Conservation (phyloP, 2,113 vertebrate genomes). For the Parus major region DNA sequence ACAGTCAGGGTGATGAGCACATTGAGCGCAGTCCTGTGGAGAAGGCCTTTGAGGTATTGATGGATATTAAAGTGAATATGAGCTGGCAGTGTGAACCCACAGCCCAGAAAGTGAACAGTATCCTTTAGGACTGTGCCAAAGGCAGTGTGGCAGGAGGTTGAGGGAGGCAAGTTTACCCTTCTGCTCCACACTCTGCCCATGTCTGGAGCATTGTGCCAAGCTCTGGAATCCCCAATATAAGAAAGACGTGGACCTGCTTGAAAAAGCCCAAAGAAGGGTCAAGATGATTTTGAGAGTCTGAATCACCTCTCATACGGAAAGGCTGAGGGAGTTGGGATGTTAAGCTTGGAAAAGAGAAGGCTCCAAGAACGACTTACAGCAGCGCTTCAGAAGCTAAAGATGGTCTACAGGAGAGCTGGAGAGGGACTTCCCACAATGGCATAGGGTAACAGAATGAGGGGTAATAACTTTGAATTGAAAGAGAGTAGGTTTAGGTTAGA, state of each 20-base stretch:
- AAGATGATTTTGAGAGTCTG: no score
- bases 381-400: no score
- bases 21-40: neutral
- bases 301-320: neutral
- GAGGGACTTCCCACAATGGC: neutral
- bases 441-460: neutral
- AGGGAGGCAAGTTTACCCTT: fast-evolving
- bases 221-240: neutral
- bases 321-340: neutral
- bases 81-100: neutral
- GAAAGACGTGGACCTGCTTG: fast-evolving
- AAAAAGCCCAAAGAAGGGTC: neutral
- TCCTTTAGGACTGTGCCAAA: neutral
- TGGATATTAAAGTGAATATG: neutral
- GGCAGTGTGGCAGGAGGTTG: fast-evolving
- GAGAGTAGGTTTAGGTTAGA: neutral
- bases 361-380: neutral
- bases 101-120: neutral
- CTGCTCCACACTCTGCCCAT: no score
- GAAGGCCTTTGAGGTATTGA: neutral
- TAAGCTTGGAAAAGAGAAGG: neutral
- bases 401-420: neutral
- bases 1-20: neutral
- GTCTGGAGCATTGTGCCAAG: neutral
- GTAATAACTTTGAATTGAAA: neutral